Evolutionary conservation across 53 echinoderm and acorn worm species (phyloP), one percentile per base, ranked within the genome.

Genomic region (Echinometra lucunter): DNA sequence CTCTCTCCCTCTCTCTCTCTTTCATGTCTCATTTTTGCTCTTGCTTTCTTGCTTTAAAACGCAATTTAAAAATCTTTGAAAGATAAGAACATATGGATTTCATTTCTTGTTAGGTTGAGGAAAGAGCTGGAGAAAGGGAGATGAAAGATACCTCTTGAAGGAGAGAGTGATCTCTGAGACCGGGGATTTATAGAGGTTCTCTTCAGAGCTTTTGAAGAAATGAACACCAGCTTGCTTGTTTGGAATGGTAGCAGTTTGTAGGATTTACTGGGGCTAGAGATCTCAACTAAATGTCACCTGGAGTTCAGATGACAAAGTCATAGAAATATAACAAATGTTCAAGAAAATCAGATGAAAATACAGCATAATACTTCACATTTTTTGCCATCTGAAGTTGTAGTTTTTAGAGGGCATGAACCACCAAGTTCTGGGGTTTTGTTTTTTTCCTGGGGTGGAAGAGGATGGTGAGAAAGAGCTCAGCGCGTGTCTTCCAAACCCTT

Each of bases 151-250:
- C 44, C 35, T 17, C 32, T 92, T 75, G 80, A 92, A 92, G 12
- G 74, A 53, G 37, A 55, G 92, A 30, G 57, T 63, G 85, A 83
- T 83, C 82, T 37, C 12, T 82, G 45, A 42, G 85, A 23, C 94
- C n/a, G 30, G 94, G 85, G 85, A 85, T 83, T 94, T 83, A 58
- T 19, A 19, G 53, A 58, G 58, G 25, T 55, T 74, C 57, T 27
- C 32, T 55, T 55, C 85, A 38, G 63, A 67, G 85, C n/a, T 94
- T 67, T 57, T 40, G 60, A 23, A 37, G 45, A 94, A 94, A 94
- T 94, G 94, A 94, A 94, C n/a, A 94, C 94, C 94, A 94, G 94
- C 32, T 85, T 94, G 27, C 66, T 25, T 94, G 94, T 94, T 83
- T 82, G 94, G 94, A 94, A 83, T 83, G 94, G 94, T 58, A 63